These are phyloP conservation scores for Hydrochoerus hydrochaeris DNA, from an alignment of 2,113 vertebrate genomes.

Conservation along the genomic window DNA sequence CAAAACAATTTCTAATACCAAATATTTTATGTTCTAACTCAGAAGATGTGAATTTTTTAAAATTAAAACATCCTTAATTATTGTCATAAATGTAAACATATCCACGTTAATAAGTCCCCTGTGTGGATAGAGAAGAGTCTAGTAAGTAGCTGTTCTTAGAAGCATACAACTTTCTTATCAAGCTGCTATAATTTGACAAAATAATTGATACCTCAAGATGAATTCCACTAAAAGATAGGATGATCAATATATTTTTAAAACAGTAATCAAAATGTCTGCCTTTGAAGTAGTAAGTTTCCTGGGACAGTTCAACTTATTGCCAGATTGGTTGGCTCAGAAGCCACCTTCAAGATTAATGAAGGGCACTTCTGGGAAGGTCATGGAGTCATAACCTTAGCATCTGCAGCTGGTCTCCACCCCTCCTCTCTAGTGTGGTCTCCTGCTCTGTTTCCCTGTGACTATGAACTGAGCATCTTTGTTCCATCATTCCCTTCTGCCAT, in stretches of 20 bases:
- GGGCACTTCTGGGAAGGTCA: neutral
- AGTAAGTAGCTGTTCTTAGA: neutral
- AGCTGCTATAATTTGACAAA: neutral
- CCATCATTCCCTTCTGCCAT: neutral
- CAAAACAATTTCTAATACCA: neutral
- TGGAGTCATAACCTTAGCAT: neutral
- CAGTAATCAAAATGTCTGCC: neutral
- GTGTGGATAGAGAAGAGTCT: neutral
- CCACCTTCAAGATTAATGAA: neutral
- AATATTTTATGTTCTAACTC: neutral
- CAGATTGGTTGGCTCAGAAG: neutral
- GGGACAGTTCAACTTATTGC: neutral
- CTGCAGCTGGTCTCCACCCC: neutral
- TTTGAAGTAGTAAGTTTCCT: neutral
- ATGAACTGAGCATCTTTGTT: neutral
- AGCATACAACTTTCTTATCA: neutral
- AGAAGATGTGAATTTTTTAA: neutral
- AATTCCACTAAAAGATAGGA: neutral
- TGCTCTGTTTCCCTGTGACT: neutral
- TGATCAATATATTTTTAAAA: neutral
- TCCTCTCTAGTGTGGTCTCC: neutral
- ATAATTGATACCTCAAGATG: neutral
- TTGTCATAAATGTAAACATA: constrained; percentile 13
- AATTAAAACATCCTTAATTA: constrained; percentile 30
- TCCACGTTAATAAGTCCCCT: neutral